These are phyloP conservation scores for Endotricha flammealis DNA, from an alignment of 2,888 invertebrate species.

Conservation along the genomic window DNA sequence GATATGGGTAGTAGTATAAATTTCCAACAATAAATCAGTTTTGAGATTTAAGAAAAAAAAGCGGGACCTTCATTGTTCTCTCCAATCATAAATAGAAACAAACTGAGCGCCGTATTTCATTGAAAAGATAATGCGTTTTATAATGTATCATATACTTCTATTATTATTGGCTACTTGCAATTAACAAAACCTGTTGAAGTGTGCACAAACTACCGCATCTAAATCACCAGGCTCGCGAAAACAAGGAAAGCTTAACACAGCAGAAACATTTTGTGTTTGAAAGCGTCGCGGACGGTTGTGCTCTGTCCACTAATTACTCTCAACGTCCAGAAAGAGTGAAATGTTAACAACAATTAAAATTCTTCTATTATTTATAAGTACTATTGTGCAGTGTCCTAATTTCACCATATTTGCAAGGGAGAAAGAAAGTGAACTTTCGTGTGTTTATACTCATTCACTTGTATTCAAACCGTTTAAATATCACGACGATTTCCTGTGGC, in stretches of 20 bases:
- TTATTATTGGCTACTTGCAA: too few relatives aligned
- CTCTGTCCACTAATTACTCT: constrained; percentile 28
- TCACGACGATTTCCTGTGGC: constrained; percentile 44
- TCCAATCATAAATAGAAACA: too few relatives aligned
- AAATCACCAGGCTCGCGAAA: constrained; percentile 19
- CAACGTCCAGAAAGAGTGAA: constrained; percentile 17
- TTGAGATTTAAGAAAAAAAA: too few relatives aligned
- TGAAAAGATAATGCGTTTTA: too few relatives aligned
- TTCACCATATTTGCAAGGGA: constrained; percentile 18
- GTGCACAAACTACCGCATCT: constrained; percentile 32
- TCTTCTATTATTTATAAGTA: constrained; percentile 38
- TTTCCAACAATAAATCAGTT: too few relatives aligned
- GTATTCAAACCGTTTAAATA: constrained; percentile 38
- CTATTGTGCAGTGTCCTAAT: constrained; percentile 42
- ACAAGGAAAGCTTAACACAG: constrained; percentile 22
- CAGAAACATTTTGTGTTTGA: constrained; percentile 49
- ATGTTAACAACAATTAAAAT: constrained; percentile 45
- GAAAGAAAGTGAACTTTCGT: constrained; percentile 22
- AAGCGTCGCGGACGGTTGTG: constrained; percentile 53
- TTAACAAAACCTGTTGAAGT: neutral
- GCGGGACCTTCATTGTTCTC: too few relatives aligned
- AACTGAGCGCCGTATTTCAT: too few relatives aligned
- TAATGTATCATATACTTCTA: too few relatives aligned
- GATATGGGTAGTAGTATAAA: too few relatives aligned
- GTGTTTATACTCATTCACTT: constrained; percentile 18